A percentile compares a stretch with the other conserved stretches of the same genome.
Conservation (phyloP, 1,140 invertebrate species). For the Apis mellifera region DNA sequence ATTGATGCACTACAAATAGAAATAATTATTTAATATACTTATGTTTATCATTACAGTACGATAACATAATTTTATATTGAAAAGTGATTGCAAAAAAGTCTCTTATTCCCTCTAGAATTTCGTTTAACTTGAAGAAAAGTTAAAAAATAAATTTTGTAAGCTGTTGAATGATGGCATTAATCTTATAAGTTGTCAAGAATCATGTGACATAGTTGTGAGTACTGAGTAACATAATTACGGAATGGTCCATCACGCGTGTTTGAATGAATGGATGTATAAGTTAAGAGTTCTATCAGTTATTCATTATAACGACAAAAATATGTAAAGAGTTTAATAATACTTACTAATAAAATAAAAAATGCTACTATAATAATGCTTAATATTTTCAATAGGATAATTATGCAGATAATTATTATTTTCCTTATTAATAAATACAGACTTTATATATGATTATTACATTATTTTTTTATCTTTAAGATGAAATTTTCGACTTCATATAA, state of each 20-base stretch:
- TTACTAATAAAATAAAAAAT: constrained; percentile 69
- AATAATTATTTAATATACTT: constrained; percentile 24
- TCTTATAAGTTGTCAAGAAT: constrained; percentile 58
- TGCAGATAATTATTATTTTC: background rate
- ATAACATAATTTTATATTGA: constrained; percentile 32
- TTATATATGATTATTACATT: background rate
- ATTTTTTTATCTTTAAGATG: background rate
- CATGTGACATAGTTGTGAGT: constrained; percentile 60
- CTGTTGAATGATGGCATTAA: constrained; percentile 49
- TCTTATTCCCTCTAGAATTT: constrained; percentile 20
- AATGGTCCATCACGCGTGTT: constrained; percentile 64
- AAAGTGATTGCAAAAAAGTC: constrained; percentile 6
- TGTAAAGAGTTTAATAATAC: constrained; percentile 76
- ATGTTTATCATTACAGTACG: constrained; percentile 27
- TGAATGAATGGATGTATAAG: constrained; percentile 70
- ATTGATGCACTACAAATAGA: constrained; percentile 32
- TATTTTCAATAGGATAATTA: constrained; percentile 16
- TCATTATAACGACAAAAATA: constrained; percentile 71
- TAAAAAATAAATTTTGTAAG: constrained; percentile 49
- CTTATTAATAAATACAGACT: background rate
- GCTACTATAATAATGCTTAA: constrained; percentile 40
- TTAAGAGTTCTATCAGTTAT: constrained; percentile 72
- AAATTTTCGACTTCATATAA: background rate
- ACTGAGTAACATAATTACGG: constrained; percentile 63
- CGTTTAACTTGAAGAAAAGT: constrained; percentile 13